Percentiles rank a stretch among this genome's conserved stretches.
These are phyloP conservation scores for Megaustenia siamemsis DNA, from an alignment of 2,888 invertebrate species.

Conservation along the genomic window DNA sequence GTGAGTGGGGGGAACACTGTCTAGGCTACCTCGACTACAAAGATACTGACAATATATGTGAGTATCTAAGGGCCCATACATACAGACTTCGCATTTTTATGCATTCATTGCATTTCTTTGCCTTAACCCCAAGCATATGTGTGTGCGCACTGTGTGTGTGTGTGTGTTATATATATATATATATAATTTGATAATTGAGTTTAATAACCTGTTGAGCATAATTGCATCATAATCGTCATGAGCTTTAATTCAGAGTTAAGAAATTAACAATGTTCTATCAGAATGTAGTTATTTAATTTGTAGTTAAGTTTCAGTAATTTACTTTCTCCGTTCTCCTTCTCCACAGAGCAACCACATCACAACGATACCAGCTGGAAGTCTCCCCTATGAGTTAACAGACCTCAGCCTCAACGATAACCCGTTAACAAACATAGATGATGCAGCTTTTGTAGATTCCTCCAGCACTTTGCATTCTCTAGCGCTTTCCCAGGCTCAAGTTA, in stretches of 20 bases:
- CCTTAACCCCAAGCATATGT: too few species aligned
- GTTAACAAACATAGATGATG: slow-evolving; percentile 7
- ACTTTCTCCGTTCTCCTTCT: neutral
- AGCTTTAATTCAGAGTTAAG: neutral
- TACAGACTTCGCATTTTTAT: too few species aligned
- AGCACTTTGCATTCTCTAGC: neutral
- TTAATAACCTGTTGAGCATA: neutral
- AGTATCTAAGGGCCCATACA: too few species aligned
- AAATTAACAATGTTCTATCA: neutral
- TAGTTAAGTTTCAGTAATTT: neutral
- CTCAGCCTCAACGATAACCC: neutral
- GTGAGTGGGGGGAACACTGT: too few species aligned
- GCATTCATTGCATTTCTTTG: too few species aligned
- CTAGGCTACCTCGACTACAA: too few species aligned
- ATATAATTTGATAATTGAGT: neutral
- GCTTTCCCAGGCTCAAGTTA: neutral
- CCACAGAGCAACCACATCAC: neutral
- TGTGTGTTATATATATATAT: neutral
- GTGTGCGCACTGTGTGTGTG: too few species aligned
- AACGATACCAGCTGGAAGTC: neutral
- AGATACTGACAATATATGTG: too few species aligned
- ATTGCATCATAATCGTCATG: neutral
- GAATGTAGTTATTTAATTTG: neutral
- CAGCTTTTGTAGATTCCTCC: neutral
- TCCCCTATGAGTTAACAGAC: neutral